Base-by-base conservation (phyloP, 35 echinoderm and acorn worm genomes). In the Ophiothrix spiculata region DNA sequence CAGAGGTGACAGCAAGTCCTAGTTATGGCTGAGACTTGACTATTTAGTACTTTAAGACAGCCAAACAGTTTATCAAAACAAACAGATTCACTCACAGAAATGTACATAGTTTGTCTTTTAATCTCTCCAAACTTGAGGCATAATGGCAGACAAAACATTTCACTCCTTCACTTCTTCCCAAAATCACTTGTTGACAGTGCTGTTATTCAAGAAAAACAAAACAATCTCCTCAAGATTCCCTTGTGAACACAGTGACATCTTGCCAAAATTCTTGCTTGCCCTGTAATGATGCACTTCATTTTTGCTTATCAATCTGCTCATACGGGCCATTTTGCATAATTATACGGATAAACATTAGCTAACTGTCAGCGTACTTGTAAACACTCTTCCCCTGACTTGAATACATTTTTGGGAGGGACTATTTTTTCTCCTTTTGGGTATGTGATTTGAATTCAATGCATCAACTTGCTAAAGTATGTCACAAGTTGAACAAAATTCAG, bases 51-150 rank as follows among this genome's bases (percentile, higher is more conserved):
- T 28, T 15, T 25, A 69, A 69, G 2, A 25, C 29, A n/a, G 60
- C 60, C 17, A 69, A n/a, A n/a, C n/a, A n/a, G n/a, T n/a, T n/a
- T n/a, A n/a, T n/a, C n/a, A n/a, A n/a, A 69, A 69, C 60, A 69
- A 69, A 28, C 60, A 4, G 8, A 28, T 69, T 15, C 10, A 4
- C 1, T 15, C 60, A 15, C 3, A n/a, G n/a, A 28, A 69, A 69
- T 69, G 60, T 69, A 69, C 60, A 69, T 69, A 69, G 17, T 69
- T 69, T 69, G 60, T 69, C 60, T 69, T 69, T 54, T 69, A 25
- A 69, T 69, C 17, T 69, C 60, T n/a, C 3, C 60, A 69, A 69
- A 25, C 60, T 69, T 69, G 16, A 69, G 60, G 60, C 60, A 69
- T 69, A 69, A 69, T 69, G 60, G 60, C 60, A 25, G 60, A 69